Base-by-base conservation (phyloP, 1,140 invertebrate genomes). In the Drosophila setifemur region DNA sequence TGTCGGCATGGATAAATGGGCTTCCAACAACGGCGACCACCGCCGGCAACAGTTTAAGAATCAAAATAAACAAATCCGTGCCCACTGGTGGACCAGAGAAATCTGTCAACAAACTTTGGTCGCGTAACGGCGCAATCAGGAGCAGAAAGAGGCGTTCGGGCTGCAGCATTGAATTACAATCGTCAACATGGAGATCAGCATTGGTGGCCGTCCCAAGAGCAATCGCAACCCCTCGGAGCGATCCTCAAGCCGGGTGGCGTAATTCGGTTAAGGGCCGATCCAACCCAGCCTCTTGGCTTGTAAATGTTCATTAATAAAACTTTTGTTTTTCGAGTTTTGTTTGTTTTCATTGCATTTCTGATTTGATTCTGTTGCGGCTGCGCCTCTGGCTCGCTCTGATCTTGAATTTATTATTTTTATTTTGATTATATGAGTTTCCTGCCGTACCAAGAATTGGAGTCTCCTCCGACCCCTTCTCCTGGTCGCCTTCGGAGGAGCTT, bases 41-140 rank as follows among this genome's bases (percentile, higher is more conserved):
- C 78, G 57, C 75, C 70, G 67, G 71, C 74, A 85, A 72, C 54
- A 78, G 37, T 61, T 79, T 63, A 50, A 44, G 37, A 85, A 72
- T 25, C 23, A 54, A 55, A 47, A 37, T 66, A 83, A 83, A 83
- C 78, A 53, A 6, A 16, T 2, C 31, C 40, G 28, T 14, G 5
- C 29, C 12, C 26, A 21, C n/a, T 9, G 2, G n/a, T 12, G 29
- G 25, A 39, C 33, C 21, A 31, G 9, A 69, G 31, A 54, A 31
- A 37, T 72, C 11, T 75, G 75, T 79, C 79, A 79, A 85, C 64
- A 85, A 85, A 79, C 75, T 75, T 55, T 60, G 55, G 52, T 44
- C 61, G 45, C 58, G 48, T 67, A 61, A 61, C 58, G 39, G 23
- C 29, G 68, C 37, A 67, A 28, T 19, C 74, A 81, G 50, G 53